Base-by-base conservation (phyloP, 2,113 vertebrate genomes). In the Lampris incognitus region DNA sequence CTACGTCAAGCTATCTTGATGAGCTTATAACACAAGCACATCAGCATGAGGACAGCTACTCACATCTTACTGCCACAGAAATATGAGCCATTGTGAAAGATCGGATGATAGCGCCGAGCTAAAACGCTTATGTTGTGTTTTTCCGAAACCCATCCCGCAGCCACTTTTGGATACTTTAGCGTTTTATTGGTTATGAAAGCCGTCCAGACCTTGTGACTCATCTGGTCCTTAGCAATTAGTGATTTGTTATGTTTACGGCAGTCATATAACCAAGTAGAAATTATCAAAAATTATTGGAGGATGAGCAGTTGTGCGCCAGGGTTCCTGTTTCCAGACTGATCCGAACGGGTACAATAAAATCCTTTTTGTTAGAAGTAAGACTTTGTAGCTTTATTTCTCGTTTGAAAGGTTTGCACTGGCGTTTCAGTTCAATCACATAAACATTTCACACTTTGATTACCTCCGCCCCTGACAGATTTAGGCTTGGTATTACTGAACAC, bases 1-100 rank as follows among this genome's bases (percentile, higher is more conserved):
- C 38, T 9, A 68, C 74, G 76, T 76, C 59, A 74, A 61, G 76
- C 76, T 62, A 48, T 72, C 65, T 6, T 73, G 76, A 89, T 89
- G 80, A 83, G 71, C 68, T 65, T 72, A 52, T 37, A 64, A 66
- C 58, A 70, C 72, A 79, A 69, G 60, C 63, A 79, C 60, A 75
- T 75, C 37, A 69, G 71, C 54, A 61, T 64, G 57, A 56, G 55
- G 42, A 67, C 78, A 66, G 71, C 77, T 56, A 66, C 24, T 24
- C 24, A 61, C 37, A 7, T 46, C 44, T 81, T 57, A 61, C 49
- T 74, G 44, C 75, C 66, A 39, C 24, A 63, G 75, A 76, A 58
- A 48, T 60, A 74, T 79, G 74, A 60, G 57, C 42, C 38, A 54
- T 72, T 58, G 65, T 63, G 62, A 60, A 75, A 38, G 55, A 73